Evolutionary conservation across 2,888 invertebrate species (phyloP), one percentile per base, ranked within the genome.

Genomic region (Phlogophora meticulosa): DNA sequence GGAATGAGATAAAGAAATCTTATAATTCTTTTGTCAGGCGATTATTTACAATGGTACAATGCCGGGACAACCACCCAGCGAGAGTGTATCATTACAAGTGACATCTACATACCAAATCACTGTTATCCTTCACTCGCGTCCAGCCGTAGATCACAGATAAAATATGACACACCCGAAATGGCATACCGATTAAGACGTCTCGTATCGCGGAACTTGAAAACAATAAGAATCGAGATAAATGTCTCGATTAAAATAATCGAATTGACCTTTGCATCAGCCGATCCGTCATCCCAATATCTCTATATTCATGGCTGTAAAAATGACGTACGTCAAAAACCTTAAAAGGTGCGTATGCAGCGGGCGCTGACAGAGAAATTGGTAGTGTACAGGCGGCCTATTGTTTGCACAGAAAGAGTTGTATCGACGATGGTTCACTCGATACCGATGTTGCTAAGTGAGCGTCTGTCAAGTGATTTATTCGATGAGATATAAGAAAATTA

Each of bases 171-270:
- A 87, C 84, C 85, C 87, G 85, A 90, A 87, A 90, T 86, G 85
- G 87, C 83, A 81, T 85, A 81, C 81, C 90, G 92, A 92, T 92
- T 92, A 92, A 92, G 92, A 91, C 88, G 90, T 92, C 89, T 86
- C 86, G 83, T 85, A 86, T 84, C 82, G 84, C 91, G 91, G 90
- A 91, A 91, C 89, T 90, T 82, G 84, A 89, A 91, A 92, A 93
- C 91, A 92, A 91, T 91, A 90, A 90, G 88, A 87, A 90, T 87
- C 89, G 89, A 92, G 92, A 93, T 93, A 89, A 91, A 92, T 90
- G 91, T 92, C 90, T 90, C 92, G 92, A 93, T 93, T 92, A 93
- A 92, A 91, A 91, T 92, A 92, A 93, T 92, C 92, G 90, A 83
- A 87, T 84, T 88, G 92, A 92, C 93, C 93, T 92, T 92, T 92